Conservation (phyloP, 2,888 invertebrate genomes). For the Epinotia bilunana region DNA sequence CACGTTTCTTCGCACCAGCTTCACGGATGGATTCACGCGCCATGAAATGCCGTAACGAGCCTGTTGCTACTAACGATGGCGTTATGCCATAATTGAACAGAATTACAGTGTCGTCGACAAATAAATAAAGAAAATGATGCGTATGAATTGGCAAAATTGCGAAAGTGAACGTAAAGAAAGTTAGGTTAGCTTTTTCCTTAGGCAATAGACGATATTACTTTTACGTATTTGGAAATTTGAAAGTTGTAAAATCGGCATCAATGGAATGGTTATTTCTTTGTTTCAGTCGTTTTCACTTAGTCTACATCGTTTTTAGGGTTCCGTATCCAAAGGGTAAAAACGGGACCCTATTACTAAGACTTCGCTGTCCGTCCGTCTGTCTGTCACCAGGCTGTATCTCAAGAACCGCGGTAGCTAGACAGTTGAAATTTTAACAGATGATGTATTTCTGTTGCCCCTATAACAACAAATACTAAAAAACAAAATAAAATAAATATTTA, state of each 20-base stretch:
- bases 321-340: too few relatives aligned
- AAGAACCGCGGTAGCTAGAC: too few relatives aligned
- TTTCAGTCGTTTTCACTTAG: neutral
- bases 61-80: slow-evolving; percentile 22
- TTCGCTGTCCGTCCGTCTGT: too few relatives aligned
- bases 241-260: neutral
- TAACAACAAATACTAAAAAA: too few relatives aligned
- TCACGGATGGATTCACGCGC: slow-evolving; percentile 30
- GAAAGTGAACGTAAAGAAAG: slow-evolving; percentile 40
- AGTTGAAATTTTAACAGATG: too few relatives aligned
- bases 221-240: neutral
- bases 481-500: too few relatives aligned
- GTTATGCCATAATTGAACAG: slow-evolving; percentile 25
- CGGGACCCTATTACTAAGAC: too few relatives aligned
- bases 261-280: neutral
- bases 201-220: neutral
- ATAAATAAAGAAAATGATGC: slow-evolving; percentile 38
- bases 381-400: too few relatives aligned
- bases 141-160: slow-evolving; percentile 30
- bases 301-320: neutral
- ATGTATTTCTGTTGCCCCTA: too few relatives aligned
- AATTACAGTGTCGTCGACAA: slow-evolving; percentile 19
- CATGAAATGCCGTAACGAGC: slow-evolving; percentile 30
- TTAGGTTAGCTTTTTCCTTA: neutral
- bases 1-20: neutral